A percentile compares a stretch with the other conserved stretches of the same genome.
Evolutionary conservation across 2,113 vertebrate species (phyloP).

Genomic region (zebrafish (Danio rerio)): GRCz12tu NC_133188.1:55365501-55366000

Average conservation of each 20-base stretch:
- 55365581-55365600: constrained; percentile 87
- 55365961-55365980: too few species aligned
- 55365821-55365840: constrained; percentile 68
- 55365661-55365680: constrained; percentile 55
- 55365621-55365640: constrained; percentile 77
- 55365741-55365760: constrained; percentile 46
- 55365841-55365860: constrained; percentile 21
- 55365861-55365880: neutral
- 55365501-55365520: constrained; percentile 92
- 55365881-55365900: too few species aligned
- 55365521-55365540: constrained; percentile 87
- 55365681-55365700: constrained; percentile 53
- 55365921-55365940: too few species aligned
- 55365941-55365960: too few species aligned
- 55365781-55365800: constrained; percentile 83
- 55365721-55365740: constrained; percentile 49
- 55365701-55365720: neutral
- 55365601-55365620: constrained; percentile 80
- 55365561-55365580: constrained; percentile 92
- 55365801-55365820: constrained; percentile 75
- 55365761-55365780: constrained; percentile 74
- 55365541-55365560: constrained; percentile 87
- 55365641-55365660: constrained; percentile 66
- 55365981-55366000: too few species aligned
- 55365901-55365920: too few species aligned